Evolutionary conservation across 2,113 vertebrate species (phyloP), one percentile per base, ranked within the genome.

Genomic region (Apteryx mantelli): DNA sequence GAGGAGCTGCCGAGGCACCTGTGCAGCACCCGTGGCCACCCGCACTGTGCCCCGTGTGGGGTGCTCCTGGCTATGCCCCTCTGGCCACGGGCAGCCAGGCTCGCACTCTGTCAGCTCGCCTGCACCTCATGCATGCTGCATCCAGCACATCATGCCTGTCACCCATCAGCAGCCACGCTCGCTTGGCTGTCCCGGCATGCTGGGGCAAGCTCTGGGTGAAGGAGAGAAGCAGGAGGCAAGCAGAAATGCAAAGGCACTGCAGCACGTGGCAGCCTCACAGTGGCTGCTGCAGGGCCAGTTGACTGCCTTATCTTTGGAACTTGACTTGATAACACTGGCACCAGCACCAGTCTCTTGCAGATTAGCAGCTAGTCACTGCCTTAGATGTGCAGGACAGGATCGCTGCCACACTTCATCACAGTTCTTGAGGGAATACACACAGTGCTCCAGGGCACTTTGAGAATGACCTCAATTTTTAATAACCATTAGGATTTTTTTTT

Each of bases 271-370:
- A 73, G 66, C n/a, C 65, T 82, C 66, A 78, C 78, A 14, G 66
- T 5, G 36, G n/a, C 6, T 69, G 82, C 93, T 92, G 69, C 77
- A 71, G 91, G 81, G 74, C 87, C 81, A 11, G 56, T 68, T 15
- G 8, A 32, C 70, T 1, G 4, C 68, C 88, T 96, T 97, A 96
- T 96, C 96, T 96, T 28, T 63, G 75, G 71, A 89, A 58, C 87
- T 76, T 66, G 85, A 38, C 38, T 87, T 85, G 94, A 97, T 96
- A 96, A 96, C 95, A 93, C 74, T 19, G 93, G 96, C 89, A 91
- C 96, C 95, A 91, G 93, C 0, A 0, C 78, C 0, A 0, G 89
- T 52, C 94, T 87, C 91, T 71, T 42, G 68, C 68, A 94, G 86
- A 93, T 95, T 95, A 64, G 63, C 19, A 3, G 21, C 66, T 65